Conservation (phyloP, 2,888 invertebrate genomes). For the Eupithecia vulgata region DNA sequence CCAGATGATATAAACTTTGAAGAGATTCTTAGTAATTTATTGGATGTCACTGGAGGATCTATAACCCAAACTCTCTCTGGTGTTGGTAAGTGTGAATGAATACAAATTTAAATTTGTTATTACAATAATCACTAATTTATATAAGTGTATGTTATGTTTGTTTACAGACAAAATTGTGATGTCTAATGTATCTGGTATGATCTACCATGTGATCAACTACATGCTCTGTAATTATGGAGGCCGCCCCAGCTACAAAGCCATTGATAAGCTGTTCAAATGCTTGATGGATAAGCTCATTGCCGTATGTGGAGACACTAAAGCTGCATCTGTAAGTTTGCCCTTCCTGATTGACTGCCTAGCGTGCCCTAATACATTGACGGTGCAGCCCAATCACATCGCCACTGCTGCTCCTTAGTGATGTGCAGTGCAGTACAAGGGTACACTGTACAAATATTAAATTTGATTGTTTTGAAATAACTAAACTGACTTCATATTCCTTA, state of each 20-base stretch:
- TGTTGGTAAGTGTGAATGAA: slow-evolving; percentile 65
- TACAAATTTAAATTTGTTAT: too few species aligned
- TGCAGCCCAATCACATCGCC: not conserved
- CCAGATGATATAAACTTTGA: slow-evolving; percentile 75
- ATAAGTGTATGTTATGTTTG: not conserved
- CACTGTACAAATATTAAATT: too few species aligned
- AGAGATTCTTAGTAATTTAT: slow-evolving; percentile 73
- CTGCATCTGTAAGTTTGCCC: slow-evolving; percentile 65
- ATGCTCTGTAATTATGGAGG: slow-evolving; percentile 47
- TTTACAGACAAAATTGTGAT: slow-evolving; percentile 71
- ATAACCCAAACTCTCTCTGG: slow-evolving; percentile 65
- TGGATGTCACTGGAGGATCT: slow-evolving; percentile 73
- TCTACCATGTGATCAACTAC: slow-evolving; percentile 73
- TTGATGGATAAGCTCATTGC: slow-evolving; percentile 71
- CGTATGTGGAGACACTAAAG: slow-evolving; percentile 63
- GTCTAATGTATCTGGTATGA: slow-evolving; percentile 59
- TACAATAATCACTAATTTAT: not conserved
- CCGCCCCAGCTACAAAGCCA: slow-evolving; percentile 59
- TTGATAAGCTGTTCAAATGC: slow-evolving; percentile 70
- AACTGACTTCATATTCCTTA: too few species aligned
- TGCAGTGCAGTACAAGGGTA: not conserved
- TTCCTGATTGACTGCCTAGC: not conserved
- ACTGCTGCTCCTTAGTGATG: not conserved
- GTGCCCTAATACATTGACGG: not conserved
- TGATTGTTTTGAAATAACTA: too few species aligned